Base-by-base conservation (phyloP, 2,888 invertebrate species). In the Nymphalis c-album region DNA sequence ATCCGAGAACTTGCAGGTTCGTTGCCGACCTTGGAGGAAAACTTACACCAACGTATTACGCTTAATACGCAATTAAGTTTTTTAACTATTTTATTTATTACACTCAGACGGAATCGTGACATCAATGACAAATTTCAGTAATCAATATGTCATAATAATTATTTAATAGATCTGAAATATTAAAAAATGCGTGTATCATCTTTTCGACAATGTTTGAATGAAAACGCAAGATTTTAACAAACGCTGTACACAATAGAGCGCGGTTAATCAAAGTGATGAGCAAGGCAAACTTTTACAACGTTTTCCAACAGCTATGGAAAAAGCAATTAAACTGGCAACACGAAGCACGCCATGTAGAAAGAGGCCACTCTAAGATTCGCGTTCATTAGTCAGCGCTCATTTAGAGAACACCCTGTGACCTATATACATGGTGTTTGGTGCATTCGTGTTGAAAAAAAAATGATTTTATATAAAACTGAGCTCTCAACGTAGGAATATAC, bases 371-470 rank as follows among this genome's bases (percentile, higher is more conserved):
- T 75, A 74, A 76, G 75, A 76, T 74, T 75, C 73, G 73, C 71
- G 73, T 78, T 79, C 77, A 79, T 79, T 79, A 77, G 77, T 75
- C 75, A 67, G 72, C 78, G 74, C 75, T 77, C 77, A 75, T 77
- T 77, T 79, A 72, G 74, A 77, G 72, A 73, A 75, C 73, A 74
- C 72, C 70, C 77, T 73, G 76, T 74, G 79, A 77, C 79, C 77
- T 73, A 77, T 55, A 72, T 77, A 67, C 67, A 61, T 59, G 60
- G 67, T 59, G 73, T 72, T 59, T 72, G 76, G 74, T 64, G 26
- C 67, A 71, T 57, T 26, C 53, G 26, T 53, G 22, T 53, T 53
- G 8, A 69, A 64, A 62, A 64, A 62, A 22, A 62, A 53, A 62
- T 40, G 48, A 45, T 35, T 57, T 40, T 48, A 65, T 69, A 46